Evolutionary conservation across 2,113 vertebrate genomes (phyloP).

Genomic region (Theristicus caerulescens): DNA sequence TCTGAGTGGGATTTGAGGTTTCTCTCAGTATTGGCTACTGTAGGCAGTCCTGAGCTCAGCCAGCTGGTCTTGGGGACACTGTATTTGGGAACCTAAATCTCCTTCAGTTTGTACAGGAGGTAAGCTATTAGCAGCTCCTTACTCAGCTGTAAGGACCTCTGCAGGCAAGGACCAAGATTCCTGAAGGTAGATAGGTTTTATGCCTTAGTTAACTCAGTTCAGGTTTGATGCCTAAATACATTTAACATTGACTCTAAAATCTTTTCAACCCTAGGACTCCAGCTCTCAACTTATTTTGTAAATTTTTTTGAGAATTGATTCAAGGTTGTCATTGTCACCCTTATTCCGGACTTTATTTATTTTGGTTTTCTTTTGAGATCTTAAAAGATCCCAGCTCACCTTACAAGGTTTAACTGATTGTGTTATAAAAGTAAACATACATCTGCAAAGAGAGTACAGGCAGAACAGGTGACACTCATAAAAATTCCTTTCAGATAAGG

Average conservation of each 20-base stretch:
- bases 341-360: neutral
- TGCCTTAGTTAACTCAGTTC: neutral
- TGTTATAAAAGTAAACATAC: conserved; percentile 66
- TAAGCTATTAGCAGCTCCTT: neutral
- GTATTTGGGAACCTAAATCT: neutral
- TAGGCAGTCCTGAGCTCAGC: neutral
- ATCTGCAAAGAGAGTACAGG: conserved; percentile 6
- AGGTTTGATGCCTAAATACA: neutral
- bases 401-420: conserved; percentile 33
- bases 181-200: neutral
- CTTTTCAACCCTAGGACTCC: neutral
- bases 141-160: neutral
- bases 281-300: neutral
- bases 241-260: neutral
- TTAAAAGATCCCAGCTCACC: conserved; percentile 27
- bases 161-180: neutral
- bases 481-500: conserved; percentile 66
- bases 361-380: conserved; percentile 33
- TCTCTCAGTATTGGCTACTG: neutral
- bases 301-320: neutral
- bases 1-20: fast-evolving
- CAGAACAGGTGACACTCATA: conserved; percentile 55
- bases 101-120: neutral
- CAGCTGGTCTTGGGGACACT: neutral
- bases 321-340: neutral